Evolutionary conservation across 2,888 invertebrate genomes (phyloP), one percentile per base, ranked within the genome.

Genomic region (Lithophane leautieri): DNA sequence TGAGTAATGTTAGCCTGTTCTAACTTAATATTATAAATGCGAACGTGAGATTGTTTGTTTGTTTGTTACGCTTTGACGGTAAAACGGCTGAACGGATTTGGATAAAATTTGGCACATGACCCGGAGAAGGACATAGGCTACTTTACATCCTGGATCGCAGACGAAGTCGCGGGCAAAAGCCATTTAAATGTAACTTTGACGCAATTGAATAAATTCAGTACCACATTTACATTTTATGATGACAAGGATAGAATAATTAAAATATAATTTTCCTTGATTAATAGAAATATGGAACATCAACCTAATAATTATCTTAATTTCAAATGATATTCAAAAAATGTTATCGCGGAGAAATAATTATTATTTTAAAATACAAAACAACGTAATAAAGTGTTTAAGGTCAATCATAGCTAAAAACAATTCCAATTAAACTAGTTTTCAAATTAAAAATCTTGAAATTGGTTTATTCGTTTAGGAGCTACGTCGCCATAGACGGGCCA

Each of bases 271-370:
- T 56, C 47, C 34, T 50, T 58, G 16, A 40, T 16, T 63, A 22
- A 42, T 14, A 58, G 12, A 72, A 22, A 6, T 11, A 40, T 40
- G 9, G 28, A 28, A 74, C 42, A 61, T n/a, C 25, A n/a, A 75
- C 42, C 19, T 42, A 16, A 22, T 77, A 47, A 28, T 40, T 60
- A 52, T 61, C 2, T 70, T 28, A 70, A 34, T 25, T 50, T 78
- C 14, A 66, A 75, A 66, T 44, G 22, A 62, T 54, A 76, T 79
- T 70, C 52, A 61, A 76, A 40, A 6, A 25, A 61, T 70, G 25
- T 54, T 47, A 61, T 76, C n/a, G 61, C 58, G 12, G 28, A 28
- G 14, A 54, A 11, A 19, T 28, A 50, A 34, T 47, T 62, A 40
- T 47, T 65, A 16, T 14, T 47, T 56, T 28, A 44, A 9, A 40